Evolutionary conservation across 92 coral and sea anemone genomes (phyloP).

Genomic region (Diadumene lineata): DNA sequence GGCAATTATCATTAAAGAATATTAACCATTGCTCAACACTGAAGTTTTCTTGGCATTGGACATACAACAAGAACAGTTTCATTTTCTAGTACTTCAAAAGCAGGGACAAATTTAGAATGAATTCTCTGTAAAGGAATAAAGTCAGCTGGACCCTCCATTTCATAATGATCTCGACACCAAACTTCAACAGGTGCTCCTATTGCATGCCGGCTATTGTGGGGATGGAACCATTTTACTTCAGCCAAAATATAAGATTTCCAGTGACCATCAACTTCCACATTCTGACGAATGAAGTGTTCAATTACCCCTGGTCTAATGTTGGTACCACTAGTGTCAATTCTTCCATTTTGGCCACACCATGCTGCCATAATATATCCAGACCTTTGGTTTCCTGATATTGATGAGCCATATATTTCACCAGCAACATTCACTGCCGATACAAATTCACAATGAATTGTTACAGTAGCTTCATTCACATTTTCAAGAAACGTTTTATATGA

Average conservation of each 20-base stretch:
- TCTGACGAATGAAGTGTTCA: not conserved
- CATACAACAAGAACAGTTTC: conserved; percentile 36
- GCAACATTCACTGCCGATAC: no score
- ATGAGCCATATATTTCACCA: not conserved
- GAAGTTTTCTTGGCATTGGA: conserved; percentile 36
- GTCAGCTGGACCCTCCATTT: conserved; percentile 29
- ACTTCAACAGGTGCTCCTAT: conserved; percentile 37
- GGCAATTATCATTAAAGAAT: no score
- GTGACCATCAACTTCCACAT: conserved; percentile 20
- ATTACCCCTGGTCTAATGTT: not conserved
- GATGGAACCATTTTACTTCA: conserved; percentile 33
- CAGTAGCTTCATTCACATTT: not conserved
- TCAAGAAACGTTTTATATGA: conserved; percentile 42
- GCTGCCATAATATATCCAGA: not conserved
- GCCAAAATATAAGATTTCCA: conserved; percentile 19
- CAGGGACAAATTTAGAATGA: conserved; percentile 27
- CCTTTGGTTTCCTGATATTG: not conserved
- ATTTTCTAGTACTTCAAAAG: conserved; percentile 24
- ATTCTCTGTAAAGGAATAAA: conserved; percentile 46
- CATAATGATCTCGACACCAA: conserved; percentile 32
- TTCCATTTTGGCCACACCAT: not conserved
- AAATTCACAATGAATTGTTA: not conserved
- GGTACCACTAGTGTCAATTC: not conserved
- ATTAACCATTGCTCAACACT: no score
- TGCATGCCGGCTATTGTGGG: conserved; percentile 14